A percentile compares a stretch with the other conserved stretches of the same genome.
Conservation (phyloP, 2,113 vertebrate genomes). For the Neogale vison region DNA sequence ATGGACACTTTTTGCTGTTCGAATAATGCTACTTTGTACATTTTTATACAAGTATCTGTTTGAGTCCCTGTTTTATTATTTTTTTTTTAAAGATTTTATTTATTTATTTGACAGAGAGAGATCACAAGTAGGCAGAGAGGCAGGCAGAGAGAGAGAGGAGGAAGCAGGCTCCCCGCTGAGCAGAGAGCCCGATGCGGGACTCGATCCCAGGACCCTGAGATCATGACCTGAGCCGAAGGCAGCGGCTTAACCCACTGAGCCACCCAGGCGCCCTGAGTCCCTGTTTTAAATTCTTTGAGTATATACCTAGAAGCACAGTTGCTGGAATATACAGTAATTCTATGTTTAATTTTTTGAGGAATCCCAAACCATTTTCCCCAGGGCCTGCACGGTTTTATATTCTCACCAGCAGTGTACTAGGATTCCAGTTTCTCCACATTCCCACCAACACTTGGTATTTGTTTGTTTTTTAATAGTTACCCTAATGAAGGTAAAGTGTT, state of each 20-base stretch:
- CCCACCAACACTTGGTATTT: not conserved
- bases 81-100: too few relatives aligned
- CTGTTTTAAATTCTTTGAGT: not conserved
- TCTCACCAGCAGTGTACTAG: not conserved
- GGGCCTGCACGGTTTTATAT: not conserved
- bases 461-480: not conserved
- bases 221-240: too few relatives aligned
- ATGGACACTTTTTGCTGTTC: not conserved
- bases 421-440: not conserved
- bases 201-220: too few relatives aligned
- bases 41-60: not conserved
- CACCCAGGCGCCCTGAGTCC: too few relatives aligned
- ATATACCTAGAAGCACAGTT: not conserved
- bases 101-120: too few relatives aligned
- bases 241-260: too few relatives aligned
- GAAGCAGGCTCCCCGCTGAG: too few relatives aligned
- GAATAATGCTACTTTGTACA: not conserved
- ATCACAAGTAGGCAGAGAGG: too few relatives aligned
- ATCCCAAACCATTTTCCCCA: not conserved
- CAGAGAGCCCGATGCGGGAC: too few relatives aligned
- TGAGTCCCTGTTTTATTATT: not conserved
- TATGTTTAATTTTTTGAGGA: not conserved
- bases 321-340: not conserved
- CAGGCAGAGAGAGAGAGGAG: too few relatives aligned
- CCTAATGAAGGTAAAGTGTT: not conserved